Base-by-base conservation (phyloP, 2,797 vertebrate genomes). In the Australoheros facetus region DNA sequence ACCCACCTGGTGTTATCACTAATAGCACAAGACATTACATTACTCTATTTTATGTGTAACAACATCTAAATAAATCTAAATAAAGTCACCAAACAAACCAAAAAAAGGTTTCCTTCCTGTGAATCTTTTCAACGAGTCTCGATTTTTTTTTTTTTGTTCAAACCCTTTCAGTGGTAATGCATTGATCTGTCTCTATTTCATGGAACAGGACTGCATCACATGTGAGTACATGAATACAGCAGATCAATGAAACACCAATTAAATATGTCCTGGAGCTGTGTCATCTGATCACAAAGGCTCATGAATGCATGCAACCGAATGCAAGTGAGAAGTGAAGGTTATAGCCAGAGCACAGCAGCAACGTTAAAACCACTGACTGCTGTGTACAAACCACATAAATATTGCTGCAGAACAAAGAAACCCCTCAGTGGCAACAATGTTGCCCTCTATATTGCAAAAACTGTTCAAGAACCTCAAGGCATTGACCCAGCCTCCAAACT, bases 231-330 rank as follows among this genome's bases (percentile, higher is more conserved):
- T 82, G 78, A 85, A 83, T 72, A 59, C 28, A 73, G 74, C 42
- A 19, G 78, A 93, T 95, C 89, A 81, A 91, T 92, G 56, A 12
- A 32, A 60, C 8, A 56, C 78, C 72, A 74, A 79, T 82, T 71
- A 75, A 82, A 87, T 66, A 55, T 84, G 73, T 83, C 87, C 88
- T 23, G 77, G 37, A 88, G 89, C 85, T 70, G 70, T 37, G 54
- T 73, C 69, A 83, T 56, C 73, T 78, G 77, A 77, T 66, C 30
- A 81, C 77, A 69, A 34, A 72, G 28, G 2, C 17, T 56, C 71
- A 71, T 19, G 59, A 66, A 74, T 7, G 6, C 42, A 72, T 1
- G 7, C 59, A 26, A 54, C 42, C 39, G 80, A 72, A 77, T 56
- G 37, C 19, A 42, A 69, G n/a, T 51, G 64, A 69, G 17, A 69